Evolutionary conservation across 2,888 invertebrate genomes (phyloP), one percentile per base, ranked within the genome.

Genomic region (Linnaemya vulpina): DNA sequence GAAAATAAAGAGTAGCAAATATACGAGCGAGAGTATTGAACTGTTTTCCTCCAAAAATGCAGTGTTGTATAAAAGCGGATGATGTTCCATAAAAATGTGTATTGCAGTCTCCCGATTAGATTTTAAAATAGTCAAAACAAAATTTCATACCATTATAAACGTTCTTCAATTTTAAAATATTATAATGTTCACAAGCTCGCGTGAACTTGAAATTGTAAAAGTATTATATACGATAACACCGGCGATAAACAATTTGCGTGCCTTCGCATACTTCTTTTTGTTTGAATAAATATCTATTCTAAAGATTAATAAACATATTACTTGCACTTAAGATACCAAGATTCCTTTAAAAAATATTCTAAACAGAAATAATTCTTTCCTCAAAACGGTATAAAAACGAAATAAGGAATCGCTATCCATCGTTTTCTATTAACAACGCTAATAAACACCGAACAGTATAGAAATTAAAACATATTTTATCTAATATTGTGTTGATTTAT

Each of bases 11-110:
- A 82, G 82, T 53, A 71, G 40, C 49, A 49, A 40, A 22, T 53
- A 62, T 20, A 53, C 49, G n/a, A 71, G 22, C 17, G 38, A 79
- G 71, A 74, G 65, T 60, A 55, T 77, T 35, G 30, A 13, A 53
- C 58, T 38, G 15, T 9, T 35, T 63, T 43, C 30, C 20, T 71
- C 30, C 11, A 51, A 46, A 68, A 20, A 51, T 22, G 30, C 67
- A 84, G 79, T 55, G 86, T 80, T 86, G 86, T 80, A 83, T 83
- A 74, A 63, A 70, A 76, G 35, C 40, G 71, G 51, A 49, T 43
- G 53, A 40, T 51, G 11, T 63, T 55, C 55, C 11, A 30, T n/a
- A 25, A 10, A 40, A 71, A 58, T 70, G n/a, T 11, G 15, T 25
- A 40, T 60, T 58, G 3, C 20, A 40, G 35, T 13, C n/a, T 60